phyloP scores from a whole-genome alignment of 2,888 invertebrate genomes.

The Noctua janthe region DNA sequence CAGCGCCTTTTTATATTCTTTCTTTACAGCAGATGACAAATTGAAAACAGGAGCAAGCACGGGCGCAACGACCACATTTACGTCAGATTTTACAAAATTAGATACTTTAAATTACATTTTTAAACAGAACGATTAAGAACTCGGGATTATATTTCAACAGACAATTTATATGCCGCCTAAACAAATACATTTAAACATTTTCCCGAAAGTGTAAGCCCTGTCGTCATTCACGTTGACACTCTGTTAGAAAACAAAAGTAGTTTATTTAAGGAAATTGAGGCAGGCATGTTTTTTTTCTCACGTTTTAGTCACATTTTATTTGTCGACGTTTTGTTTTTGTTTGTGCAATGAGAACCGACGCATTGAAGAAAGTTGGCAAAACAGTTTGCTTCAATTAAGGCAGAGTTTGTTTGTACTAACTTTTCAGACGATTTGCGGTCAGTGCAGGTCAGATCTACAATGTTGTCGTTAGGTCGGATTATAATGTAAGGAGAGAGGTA shows the following conservation, averaged over 20 bases:
- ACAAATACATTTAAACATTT: constrained; percentile 69
- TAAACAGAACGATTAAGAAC: constrained; percentile 77
- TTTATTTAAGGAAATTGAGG: constrained; percentile 49
- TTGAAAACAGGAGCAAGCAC: constrained; percentile 73
- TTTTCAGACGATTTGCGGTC: constrained; percentile 45
- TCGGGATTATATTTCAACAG: constrained; percentile 75
- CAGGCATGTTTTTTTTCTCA: constrained; percentile 19
- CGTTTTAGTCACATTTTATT: constrained; percentile 24
- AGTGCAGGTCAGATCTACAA: constrained; percentile 49
- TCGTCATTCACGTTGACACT: constrained; percentile 57
- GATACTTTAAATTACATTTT: constrained; percentile 72
- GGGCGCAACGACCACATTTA: constrained; percentile 77
- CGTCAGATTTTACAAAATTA: constrained; percentile 73
- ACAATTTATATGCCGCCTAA: constrained; percentile 76
- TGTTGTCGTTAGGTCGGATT: constrained; percentile 57
- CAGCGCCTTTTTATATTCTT: constrained; percentile 65
- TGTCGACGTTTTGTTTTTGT: constrained; percentile 22
- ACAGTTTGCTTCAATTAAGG: constrained; percentile 16
- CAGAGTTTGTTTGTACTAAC: constrained; percentile 22
- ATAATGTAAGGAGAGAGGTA: constrained; percentile 16
- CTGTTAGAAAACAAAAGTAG: constrained; percentile 51
- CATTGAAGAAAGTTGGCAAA: constrained; percentile 27
- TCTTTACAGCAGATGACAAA: constrained; percentile 70
- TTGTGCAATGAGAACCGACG: constrained; percentile 14
- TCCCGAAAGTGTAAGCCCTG: constrained; percentile 67